A percentile compares a stretch with the other conserved stretches of the same genome.
Evolutionary conservation across 2,797 vertebrate genomes (phyloP).

Genomic region (Onychomys leucogaster): DNA sequence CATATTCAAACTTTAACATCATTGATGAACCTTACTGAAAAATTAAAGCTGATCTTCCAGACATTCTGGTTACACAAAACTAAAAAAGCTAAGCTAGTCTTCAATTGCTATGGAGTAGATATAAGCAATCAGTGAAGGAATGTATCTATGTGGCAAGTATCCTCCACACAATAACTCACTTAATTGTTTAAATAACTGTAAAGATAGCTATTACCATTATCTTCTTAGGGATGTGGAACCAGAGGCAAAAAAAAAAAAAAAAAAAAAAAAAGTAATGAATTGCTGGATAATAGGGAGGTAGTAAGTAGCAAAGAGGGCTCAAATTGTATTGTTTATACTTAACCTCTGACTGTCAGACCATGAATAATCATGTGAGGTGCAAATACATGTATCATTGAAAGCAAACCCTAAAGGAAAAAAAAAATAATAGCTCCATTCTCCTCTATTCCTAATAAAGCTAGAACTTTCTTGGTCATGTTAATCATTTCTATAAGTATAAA

Average conservation of each 20-base stretch:
- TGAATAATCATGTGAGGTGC: neutral
- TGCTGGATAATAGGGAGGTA: neutral
- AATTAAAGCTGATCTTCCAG: constrained; percentile 6
- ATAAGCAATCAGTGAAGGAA: constrained; percentile 15
- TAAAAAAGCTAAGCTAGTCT: neutral
- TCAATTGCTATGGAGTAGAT: neutral
- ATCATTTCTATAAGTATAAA: constrained; percentile 29
- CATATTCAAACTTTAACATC: neutral
- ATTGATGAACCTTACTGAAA: constrained; percentile 26
- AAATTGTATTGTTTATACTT: neutral
- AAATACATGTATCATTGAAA: neutral
- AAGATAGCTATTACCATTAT: constrained; percentile 45
- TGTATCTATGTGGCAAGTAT: neutral
- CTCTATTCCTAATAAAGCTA: neutral
- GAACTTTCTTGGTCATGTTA: neutral
- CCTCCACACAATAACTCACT: constrained; percentile 10
- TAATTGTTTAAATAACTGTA: neutral
- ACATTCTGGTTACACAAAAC: neutral
- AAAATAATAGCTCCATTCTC: neutral
- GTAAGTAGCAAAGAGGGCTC: neutral
- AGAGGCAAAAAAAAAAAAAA: neutral
- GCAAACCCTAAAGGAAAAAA: neutral
- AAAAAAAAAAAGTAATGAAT: neutral
- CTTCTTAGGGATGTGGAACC: neutral
- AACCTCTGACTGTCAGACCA: neutral